Evolutionary conservation across 92 coral and sea anemone species (phyloP), one percentile per base, ranked within the genome.

Genomic region (Palythoa grandis): DNA sequence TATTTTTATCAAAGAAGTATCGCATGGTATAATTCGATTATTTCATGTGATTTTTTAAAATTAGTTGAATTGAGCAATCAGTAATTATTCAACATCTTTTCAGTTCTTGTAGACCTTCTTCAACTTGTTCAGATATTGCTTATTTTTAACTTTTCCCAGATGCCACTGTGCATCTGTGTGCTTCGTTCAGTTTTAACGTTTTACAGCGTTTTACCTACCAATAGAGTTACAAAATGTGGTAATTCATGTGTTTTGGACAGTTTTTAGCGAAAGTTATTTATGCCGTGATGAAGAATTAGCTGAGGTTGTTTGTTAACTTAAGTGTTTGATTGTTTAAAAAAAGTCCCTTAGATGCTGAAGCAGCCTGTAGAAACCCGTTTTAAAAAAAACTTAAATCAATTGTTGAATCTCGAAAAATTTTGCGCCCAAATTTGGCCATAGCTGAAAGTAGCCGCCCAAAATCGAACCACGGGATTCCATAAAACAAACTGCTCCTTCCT

Each of bases 391-490:
- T n/a, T 19, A 11, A 14, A 35, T 65, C 37, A 12, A 35, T 63
- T 19, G 69, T 63, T 63, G 25, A 65, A 43, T 25, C 14, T 47
- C 11, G 12, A 13, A 78, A 48, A 38, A 47, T 60, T 80, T 77
- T 80, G 74, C 60, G 14, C 58, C 85, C 85, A 80, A 65, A 80
- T 80, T 80, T 80, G 85, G 85, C 70, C 66, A 80, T n/a, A 80
- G 85, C 85, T 80, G 85, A 80, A 43, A 13, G 85, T 19, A 80
- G 5, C 47, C 85, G 74, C 83, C 83, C 53, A 38, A 57, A 39
- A 60, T 58, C 25, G 48, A 39, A 78, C 53, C 83, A 66, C 73
- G 60, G 48, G 74, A 66, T 66, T 80, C 74, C 4, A 80, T 22
- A 80, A 39, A 80, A 80, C 85, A 80, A 80, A 66, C 47, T 66